Conservation (phyloP, 2,797 vertebrate genomes). For the Peromyscus attwateri region DNA sequence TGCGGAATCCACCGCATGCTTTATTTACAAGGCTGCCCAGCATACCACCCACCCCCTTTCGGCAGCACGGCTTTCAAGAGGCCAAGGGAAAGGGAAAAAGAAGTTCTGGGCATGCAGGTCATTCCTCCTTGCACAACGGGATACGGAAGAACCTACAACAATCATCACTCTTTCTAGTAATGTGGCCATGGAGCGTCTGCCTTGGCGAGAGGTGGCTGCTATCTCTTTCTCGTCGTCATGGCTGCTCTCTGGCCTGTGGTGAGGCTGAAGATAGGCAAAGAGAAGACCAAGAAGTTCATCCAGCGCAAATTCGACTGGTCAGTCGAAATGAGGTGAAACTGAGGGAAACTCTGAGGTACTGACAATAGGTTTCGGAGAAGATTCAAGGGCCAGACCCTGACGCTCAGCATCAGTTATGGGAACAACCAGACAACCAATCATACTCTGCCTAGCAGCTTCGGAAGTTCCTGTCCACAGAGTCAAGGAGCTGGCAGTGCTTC, state of each 20-base stretch:
- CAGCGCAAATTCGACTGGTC: not conserved
- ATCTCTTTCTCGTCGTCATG: not conserved
- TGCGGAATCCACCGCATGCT: not conserved
- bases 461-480: not conserved
- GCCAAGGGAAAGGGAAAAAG: not conserved
- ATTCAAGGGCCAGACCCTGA: not conserved
- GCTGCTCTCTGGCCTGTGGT: not conserved
- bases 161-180: constrained; percentile 42
- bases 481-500: not conserved
- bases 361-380: not conserved
- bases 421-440: not conserved
- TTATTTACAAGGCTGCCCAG: not conserved
- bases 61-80: constrained; percentile 14
- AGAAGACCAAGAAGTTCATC: not conserved
- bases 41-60: not conserved
- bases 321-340: not conserved
- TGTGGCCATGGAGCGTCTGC: not conserved
- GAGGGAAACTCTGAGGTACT: not conserved
- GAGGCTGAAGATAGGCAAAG: not conserved
- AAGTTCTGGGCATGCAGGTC: not conserved
- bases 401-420: not conserved
- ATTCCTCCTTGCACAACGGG: not conserved
- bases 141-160: not conserved
- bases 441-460: not conserved
- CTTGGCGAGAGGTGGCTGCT: not conserved